A percentile compares a stretch with the other conserved stretches of the same genome.
Conservation (phyloP, 2,888 invertebrate genomes). For the Meliscaeva auricollis region DNA sequence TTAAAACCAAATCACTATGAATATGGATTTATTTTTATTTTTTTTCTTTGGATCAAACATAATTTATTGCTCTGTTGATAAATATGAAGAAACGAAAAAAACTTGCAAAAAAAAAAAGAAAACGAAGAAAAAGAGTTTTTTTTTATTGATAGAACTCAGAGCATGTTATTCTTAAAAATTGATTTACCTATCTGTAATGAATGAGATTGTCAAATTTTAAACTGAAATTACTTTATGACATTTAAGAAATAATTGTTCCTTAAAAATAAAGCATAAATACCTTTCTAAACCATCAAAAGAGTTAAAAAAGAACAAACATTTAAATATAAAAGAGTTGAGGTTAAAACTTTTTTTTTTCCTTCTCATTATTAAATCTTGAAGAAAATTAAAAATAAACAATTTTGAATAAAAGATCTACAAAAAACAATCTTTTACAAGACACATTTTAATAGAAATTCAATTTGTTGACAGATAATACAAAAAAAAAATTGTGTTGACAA, state of each 20-base stretch:
- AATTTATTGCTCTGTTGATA: conserved; percentile 18
- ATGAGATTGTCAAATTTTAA: too few relatives aligned
- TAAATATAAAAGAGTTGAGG: conserved; percentile 37
- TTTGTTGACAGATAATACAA: too few relatives aligned
- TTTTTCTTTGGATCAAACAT: background rate
- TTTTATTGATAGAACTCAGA: too few relatives aligned
- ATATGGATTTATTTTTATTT: background rate
- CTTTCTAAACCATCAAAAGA: too few relatives aligned
- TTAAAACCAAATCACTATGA: conserved; percentile 8
- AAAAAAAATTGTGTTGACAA: conserved; percentile 7
- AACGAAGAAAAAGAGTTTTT: background rate
- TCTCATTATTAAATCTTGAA: background rate
- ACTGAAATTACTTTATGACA: too few relatives aligned
- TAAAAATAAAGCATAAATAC: too few relatives aligned
- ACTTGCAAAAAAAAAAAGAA: background rate
- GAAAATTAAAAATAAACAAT: too few relatives aligned
- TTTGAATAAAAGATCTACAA: background rate
- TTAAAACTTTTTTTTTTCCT: conserved; percentile 7
- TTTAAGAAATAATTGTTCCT: too few relatives aligned
- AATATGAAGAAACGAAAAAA: background rate
- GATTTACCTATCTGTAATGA: too few relatives aligned
- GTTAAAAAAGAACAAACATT: background rate
- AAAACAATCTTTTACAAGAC: too few relatives aligned
- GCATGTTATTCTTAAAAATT: too few relatives aligned
- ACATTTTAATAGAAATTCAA: too few relatives aligned